Percentiles rank a stretch among this genome's conserved stretches.
These are phyloP conservation scores for Drosophila meridiana DNA, from an alignment of 2,888 invertebrate species.

Conservation along the genomic window DNA sequence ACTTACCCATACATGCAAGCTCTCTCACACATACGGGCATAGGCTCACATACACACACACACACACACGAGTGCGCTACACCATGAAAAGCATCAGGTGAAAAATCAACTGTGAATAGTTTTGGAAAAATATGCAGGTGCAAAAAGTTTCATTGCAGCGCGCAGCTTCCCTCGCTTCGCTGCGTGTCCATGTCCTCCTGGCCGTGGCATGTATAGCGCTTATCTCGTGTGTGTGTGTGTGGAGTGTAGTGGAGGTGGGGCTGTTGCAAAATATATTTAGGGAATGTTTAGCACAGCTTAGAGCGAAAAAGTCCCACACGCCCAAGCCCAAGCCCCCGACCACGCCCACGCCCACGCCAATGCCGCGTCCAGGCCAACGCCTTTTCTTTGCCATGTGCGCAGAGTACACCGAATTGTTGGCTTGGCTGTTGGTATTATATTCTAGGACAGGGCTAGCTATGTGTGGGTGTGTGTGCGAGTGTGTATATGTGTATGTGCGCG, in stretches of 20 bases:
- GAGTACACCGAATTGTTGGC: conserved; percentile 75
- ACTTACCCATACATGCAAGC: conserved; percentile 47
- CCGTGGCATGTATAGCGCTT: conserved; percentile 64
- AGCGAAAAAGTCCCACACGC: conserved; percentile 48
- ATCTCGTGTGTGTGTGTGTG: conserved; percentile 43
- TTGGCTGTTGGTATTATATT: conserved; percentile 59
- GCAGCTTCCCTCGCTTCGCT: conserved; percentile 27
- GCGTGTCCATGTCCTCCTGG: conserved; percentile 30
- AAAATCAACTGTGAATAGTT: conserved; percentile 82
- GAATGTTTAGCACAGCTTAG: conserved; percentile 80
- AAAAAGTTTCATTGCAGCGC: conserved; percentile 76
- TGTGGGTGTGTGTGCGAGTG: conserved; percentile 1
- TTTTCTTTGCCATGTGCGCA: conserved; percentile 53
- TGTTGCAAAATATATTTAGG: conserved; percentile 79
- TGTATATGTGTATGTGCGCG: conserved; percentile 7
- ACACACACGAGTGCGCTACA: conserved; percentile 6
- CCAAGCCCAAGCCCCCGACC: conserved; percentile 6
- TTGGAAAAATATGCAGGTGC: conserved; percentile 77
- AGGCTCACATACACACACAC: conserved; percentile 21
- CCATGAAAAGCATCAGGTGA: conserved; percentile 78
- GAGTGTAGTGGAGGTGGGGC: conserved; percentile 41
- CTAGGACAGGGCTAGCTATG: conserved; percentile 1
- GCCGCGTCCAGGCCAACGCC: conserved; percentile 38
- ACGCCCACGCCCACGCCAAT: conserved; percentile 1
- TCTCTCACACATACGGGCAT: conserved; percentile 19